These are phyloP conservation scores for Andrena flavipes DNA, from an alignment of 2,888 invertebrate genomes.

Conservation along the genomic window DNA sequence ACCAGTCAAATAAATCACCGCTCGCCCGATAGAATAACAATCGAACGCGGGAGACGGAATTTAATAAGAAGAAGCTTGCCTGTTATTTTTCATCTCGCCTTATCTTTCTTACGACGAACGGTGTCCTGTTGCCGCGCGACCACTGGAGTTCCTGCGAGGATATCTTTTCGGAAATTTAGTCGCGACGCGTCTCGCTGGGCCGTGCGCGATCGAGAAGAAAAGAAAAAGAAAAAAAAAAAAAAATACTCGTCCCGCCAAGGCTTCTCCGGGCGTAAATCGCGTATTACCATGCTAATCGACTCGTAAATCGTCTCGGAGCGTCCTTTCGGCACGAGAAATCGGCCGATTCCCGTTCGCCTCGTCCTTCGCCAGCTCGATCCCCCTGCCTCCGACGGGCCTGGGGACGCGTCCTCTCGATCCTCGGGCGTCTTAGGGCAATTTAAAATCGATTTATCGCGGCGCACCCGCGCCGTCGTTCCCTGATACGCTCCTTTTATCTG, in stretches of 20 bases:
- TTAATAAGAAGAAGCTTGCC: conserved; percentile 6
- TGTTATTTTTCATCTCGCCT: conserved; percentile 11
- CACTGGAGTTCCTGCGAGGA: conserved; percentile 18
- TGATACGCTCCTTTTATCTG: not conserved
- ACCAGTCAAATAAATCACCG: not conserved
- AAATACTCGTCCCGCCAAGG: conserved; percentile 71
- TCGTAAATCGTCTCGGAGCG: conserved; percentile 75
- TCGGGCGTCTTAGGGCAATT: conserved; percentile 11
- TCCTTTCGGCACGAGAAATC: conserved; percentile 69
- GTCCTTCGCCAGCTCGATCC: conserved; percentile 53
- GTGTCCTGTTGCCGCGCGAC: not conserved
- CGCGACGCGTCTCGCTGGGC: conserved; percentile 26
- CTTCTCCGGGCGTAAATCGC: conserved; percentile 74
- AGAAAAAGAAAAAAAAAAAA: too few relatives aligned
- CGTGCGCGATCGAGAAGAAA: conserved; percentile 45
- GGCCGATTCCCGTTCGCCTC: conserved; percentile 51
- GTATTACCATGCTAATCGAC: conserved; percentile 79
- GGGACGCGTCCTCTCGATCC: conserved; percentile 16
- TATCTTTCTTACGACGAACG: not conserved
- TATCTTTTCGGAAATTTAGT: conserved; percentile 40
- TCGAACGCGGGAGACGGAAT: not conserved
- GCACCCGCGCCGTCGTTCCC: not conserved
- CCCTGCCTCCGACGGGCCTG: conserved; percentile 4
- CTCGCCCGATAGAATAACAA: not conserved
- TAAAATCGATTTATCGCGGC: conserved; percentile 32